Percentiles rank a stretch among this genome's conserved stretches.
These are phyloP conservation scores for Stenotaenia linearis DNA, from an alignment of 2,888 invertebrate genomes.

Conservation along the genomic window DNA sequence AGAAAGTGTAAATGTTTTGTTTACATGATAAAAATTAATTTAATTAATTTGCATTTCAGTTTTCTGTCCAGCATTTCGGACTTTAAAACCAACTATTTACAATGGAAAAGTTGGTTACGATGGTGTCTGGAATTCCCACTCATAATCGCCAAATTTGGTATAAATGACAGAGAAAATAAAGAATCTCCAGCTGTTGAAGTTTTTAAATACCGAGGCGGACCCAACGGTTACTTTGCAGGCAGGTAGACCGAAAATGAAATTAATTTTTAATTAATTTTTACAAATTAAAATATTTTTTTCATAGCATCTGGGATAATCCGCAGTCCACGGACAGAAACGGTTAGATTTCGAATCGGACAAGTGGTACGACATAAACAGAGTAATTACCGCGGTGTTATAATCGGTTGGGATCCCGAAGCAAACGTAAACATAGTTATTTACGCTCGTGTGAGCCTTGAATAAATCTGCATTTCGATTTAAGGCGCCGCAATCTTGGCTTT, in stretches of 20 bases:
- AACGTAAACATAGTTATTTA: conserved; percentile 50
- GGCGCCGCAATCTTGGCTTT: conserved; percentile 51
- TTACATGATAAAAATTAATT: not conserved
- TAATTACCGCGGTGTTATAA: conserved; percentile 52
- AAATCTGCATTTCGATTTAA: conserved; percentile 36
- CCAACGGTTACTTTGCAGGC: conserved; percentile 48
- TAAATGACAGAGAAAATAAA: conserved; percentile 38
- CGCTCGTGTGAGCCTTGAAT: no score
- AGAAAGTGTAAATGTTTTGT: not conserved
- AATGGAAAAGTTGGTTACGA: conserved; percentile 44
- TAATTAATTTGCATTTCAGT: conserved; percentile 28
- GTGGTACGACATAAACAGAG: conserved; percentile 51
- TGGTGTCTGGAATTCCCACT: conserved; percentile 42
- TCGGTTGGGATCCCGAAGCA: conserved; percentile 50
- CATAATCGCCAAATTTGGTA: conserved; percentile 1
- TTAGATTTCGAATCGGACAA: conserved; percentile 53
- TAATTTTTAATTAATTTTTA: not conserved
- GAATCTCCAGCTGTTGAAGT: conserved; percentile 51
- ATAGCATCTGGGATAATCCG: conserved; percentile 47
- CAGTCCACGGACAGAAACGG: conserved; percentile 45
- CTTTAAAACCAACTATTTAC: conserved; percentile 43
- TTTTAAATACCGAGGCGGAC: conserved; percentile 43
- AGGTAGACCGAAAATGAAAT: not conserved
- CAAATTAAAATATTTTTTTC: not conserved
- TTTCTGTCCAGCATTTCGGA: conserved; percentile 42